Base-by-base conservation (phyloP, 2,113 vertebrate species). In the Barnardius zonarius region DNA sequence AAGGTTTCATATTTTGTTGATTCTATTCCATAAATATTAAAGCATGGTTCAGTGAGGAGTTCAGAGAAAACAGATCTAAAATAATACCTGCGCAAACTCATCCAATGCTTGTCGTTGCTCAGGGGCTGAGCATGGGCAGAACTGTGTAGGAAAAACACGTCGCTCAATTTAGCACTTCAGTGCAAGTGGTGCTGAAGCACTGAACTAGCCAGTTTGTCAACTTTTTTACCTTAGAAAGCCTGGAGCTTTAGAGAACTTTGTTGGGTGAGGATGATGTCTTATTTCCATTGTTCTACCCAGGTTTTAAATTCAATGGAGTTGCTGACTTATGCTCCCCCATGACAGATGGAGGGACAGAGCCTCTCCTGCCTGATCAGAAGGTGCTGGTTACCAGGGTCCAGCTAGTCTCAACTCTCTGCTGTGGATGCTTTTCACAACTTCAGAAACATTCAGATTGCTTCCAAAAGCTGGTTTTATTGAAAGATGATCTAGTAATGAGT, bases 21-120 rank as follows among this genome's bases (percentile, higher is more conserved):
- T 89, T 16, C 7, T 31, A 83, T 93, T 80, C 66, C 77, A 78
- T 87, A 87, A 90, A 69, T 89, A 88, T 48, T 82, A 93, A 86
- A 91, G 28, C 66, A 69, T 35, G 44, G 33, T 57, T 37, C 44
- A 75, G 12, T 43, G n/a, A 78, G 74, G 25, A 79, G 51, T 73
- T 84, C 62, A 43, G 44, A 76, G 41, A 69, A 95, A 62, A 87
- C 7, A 0, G 6, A 15, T 91, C 13, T 76, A 54, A 80, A 81
- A 31, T 74, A 77, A 70, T 83, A 67, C 52, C 28, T 62, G 24
- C 57, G 84, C 23, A 67, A 59, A 39, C 33, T 92, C 28, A 30
- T 35, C 11, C 76, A n/a, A 1, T 39, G 69, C 37, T 57, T 79
- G 44, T 85, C 37, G 13, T 41, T 85, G 54, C 77, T 81, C n/a